Evolutionary conservation across 2,888 invertebrate species (phyloP), one percentile per base, ranked within the genome.

Genomic region (Tinea trinotella): DNA sequence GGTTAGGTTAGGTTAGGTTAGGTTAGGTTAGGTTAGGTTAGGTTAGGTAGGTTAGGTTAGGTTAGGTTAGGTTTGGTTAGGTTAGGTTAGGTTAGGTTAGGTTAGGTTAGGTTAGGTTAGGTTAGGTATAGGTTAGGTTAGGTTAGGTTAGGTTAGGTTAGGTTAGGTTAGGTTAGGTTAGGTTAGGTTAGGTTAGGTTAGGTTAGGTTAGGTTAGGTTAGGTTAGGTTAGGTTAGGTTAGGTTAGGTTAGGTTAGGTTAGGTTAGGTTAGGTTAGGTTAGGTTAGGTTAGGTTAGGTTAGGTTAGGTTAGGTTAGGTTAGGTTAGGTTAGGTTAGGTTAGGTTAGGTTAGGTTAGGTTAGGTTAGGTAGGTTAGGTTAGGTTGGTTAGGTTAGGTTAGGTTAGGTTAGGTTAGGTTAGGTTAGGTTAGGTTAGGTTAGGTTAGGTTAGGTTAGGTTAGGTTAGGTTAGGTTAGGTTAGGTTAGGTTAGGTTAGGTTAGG

Each of bases 21-120:
- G 53, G 53, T 52, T 52, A 52, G 53, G 53, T 52, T 52, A 52
- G 53, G 53, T 52, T 52, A 52, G 53, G n/a, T n/a, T n/a, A n/a
- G n/a, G n/a, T n/a, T n/a, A n/a, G n/a, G n/a, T n/a, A n/a, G n/a
- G n/a, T n/a, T 52, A 52, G 53, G 53, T 52, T 52, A 52, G 53
- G 53, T 52, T 52, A 52, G 53, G 53, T 52, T 52, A 52, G 53
- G 53, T 52, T 52, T 30, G 53, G 53, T 52, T 52, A 52, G 53
- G 53, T 52, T 52, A 52, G 53, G 53, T 52, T 52, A 52, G 53
- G 53, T 52, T 52, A 52, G 53, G 53, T 52, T 52, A 52, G 53
- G 53, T 52, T 52, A 52, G 53, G 34, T 52, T 52, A 30, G 53
- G 53, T 52, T 52, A 30, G 53, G 53, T n/a, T n/a, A n/a, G n/a